Evolutionary conservation across 2,113 vertebrate species (phyloP).

Genomic region (Baryphthengus martii): DNA sequence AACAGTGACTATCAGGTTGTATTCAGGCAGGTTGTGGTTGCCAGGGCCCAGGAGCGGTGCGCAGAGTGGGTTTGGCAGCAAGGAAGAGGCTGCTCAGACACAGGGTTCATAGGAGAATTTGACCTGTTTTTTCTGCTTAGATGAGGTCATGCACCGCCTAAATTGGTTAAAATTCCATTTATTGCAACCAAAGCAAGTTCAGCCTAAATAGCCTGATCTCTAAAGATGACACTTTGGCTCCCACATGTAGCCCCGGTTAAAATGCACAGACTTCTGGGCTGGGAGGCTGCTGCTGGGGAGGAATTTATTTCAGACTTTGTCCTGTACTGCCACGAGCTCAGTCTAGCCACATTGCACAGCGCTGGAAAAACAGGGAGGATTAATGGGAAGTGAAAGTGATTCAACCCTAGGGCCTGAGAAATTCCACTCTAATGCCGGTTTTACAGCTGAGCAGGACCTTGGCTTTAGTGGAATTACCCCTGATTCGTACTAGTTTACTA

Average conservation of each 20-base stretch:
- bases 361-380: background rate
- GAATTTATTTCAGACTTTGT: background rate
- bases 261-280: background rate
- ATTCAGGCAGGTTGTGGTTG: background rate
- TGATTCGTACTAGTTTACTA: background rate
- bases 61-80: background rate
- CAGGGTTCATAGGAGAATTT: background rate
- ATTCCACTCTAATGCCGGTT: background rate
- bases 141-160: background rate
- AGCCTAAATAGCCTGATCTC: background rate
- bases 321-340: background rate
- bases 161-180: background rate
- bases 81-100: background rate
- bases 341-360: background rate
- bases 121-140: background rate
- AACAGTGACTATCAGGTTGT: background rate
- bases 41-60: background rate
- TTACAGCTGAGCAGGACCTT: slow-evolving; percentile 6
- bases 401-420: background rate
- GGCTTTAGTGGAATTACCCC: background rate
- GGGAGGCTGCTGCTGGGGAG: background rate
- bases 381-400: slow-evolving; percentile 21
- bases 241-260: background rate
- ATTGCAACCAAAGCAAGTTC: background rate
- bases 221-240: background rate